phyloP scores from a whole-genome alignment of 2,888 invertebrate genomes.

The Apamea epomidion region DNA sequence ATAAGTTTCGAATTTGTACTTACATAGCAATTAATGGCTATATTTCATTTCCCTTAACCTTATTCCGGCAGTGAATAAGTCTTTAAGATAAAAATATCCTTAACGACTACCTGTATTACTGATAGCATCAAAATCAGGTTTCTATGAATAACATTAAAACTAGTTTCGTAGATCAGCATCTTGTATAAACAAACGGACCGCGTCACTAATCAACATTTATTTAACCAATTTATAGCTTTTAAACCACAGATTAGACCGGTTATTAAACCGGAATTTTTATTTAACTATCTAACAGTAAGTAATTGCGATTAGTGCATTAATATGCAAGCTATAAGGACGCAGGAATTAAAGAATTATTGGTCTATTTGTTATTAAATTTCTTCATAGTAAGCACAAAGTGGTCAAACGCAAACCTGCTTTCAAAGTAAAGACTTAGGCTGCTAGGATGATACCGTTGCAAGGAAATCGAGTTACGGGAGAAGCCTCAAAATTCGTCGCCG shows the following conservation, averaged over 20 bases:
- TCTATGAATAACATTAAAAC: slow-evolving; percentile 61
- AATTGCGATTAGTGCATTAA: slow-evolving; percentile 9
- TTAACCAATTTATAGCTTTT: slow-evolving; percentile 29
- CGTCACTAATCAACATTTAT: slow-evolving; percentile 54
- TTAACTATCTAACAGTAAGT: slow-evolving; percentile 5
- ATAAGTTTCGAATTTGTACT: neutral
- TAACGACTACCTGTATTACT: slow-evolving; percentile 54
- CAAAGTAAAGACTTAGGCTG: neutral
- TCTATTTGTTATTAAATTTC: neutral
- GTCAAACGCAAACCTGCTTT: neutral
- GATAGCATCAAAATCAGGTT: slow-evolving; percentile 53
- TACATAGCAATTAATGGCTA: slow-evolving; percentile 21
- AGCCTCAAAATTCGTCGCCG: neutral
- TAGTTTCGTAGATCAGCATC: slow-evolving; percentile 50
- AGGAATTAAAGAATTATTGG: neutral
- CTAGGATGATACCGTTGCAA: neutral
- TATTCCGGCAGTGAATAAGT: slow-evolving; percentile 36
- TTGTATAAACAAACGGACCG: slow-evolving; percentile 48
- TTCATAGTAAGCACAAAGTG: neutral
- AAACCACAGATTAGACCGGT: slow-evolving; percentile 19
- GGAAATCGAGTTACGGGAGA: neutral
- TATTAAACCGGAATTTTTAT: neutral
- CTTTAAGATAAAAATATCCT: slow-evolving; percentile 54
- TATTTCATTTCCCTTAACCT: slow-evolving; percentile 30
- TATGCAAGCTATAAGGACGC: neutral